These are phyloP conservation scores for Linepithema humile DNA, from an alignment of 1,140 invertebrate genomes.

Conservation along the genomic window DNA sequence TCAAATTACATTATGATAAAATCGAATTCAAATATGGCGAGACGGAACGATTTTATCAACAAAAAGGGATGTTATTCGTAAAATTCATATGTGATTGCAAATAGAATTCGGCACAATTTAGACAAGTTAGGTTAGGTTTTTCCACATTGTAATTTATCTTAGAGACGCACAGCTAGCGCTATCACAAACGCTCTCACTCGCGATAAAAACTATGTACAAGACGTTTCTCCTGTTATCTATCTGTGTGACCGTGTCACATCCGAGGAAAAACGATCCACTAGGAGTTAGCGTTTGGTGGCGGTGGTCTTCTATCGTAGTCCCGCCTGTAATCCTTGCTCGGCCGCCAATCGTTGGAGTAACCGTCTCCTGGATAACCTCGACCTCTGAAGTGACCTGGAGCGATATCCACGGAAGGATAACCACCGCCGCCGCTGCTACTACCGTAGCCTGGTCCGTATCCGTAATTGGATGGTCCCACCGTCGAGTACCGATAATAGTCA, in stretches of 20 bases:
- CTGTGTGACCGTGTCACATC: conserved; percentile 67
- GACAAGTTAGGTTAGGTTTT: neutral
- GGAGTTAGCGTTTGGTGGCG: conserved; percentile 82
- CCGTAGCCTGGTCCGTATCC: conserved; percentile 78
- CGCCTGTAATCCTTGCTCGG: conserved; percentile 85
- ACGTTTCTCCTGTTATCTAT: neutral
- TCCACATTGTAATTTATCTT: too few relatives aligned
- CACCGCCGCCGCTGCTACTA: conserved; percentile 65
- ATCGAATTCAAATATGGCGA: neutral
- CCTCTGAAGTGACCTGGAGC: conserved; percentile 78
- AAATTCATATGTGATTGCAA: neutral
- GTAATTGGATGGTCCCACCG: conserved; percentile 77
- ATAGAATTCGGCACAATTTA: neutral
- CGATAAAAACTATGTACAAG: conserved; percentile 54
- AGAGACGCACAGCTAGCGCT: neutral
- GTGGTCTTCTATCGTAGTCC: conserved; percentile 85
- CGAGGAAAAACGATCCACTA: conserved; percentile 80
- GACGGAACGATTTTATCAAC: neutral
- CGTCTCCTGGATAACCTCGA: conserved; percentile 77
- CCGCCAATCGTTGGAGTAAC: conserved; percentile 81
- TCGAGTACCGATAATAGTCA: conserved; percentile 82
- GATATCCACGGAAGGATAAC: conserved; percentile 79
- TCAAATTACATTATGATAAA: conserved; percentile 66
- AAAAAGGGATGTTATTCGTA: conserved; percentile 54
- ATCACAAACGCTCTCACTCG: neutral